Base-by-base conservation (phyloP, 2,888 invertebrate species). In the Pachliopta kotzebuea region DNA sequence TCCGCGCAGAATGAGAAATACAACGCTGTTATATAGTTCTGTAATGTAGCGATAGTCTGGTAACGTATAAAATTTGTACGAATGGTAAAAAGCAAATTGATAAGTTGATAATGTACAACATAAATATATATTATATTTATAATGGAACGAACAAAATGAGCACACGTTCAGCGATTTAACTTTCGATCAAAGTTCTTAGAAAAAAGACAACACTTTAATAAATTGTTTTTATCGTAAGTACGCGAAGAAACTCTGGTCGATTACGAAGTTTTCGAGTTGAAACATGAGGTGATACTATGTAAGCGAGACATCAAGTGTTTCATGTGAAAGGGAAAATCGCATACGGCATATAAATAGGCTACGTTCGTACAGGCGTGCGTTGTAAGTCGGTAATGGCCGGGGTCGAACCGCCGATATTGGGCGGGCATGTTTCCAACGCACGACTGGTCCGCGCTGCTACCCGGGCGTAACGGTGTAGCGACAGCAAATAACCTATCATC, bases 371-470 rank as follows among this genome's bases (percentile, higher is more conserved):
- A 62, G 62, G 62, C 62, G 65, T 55, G 37, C 24, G 61, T 61
- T 60, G 65, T 63, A 60, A 69, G 66, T 63, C 61, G 66, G 58
- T 76, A 74, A 75, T 76, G 75, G 74, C 71, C 72, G 71, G 76
- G 77, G 78, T 71, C 72, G 72, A 65, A 69, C 72, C 79, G 76
- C 78, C 79, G 78, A 84, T 88, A 87, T 88, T 88, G 87, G 82
- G 83, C 78, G 85, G 81, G 81, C 78, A 76, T 88, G 85, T 86
- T 77, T 72, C 74, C 69, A 72, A 69, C 84, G 88, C 87, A 88
- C 88, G 88, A 82, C 72, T 75, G 76, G 77, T 70, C 71, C 66
- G 67, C 71, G 67, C 72, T 66, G 74, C 82, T 76, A 52, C 71
- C 76, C 86, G 84, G 80, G 85, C 84, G 85, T 74, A 84, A 85